Conservation (phyloP, 2,113 vertebrate genomes). For the Cryptotis parvus region DNA sequence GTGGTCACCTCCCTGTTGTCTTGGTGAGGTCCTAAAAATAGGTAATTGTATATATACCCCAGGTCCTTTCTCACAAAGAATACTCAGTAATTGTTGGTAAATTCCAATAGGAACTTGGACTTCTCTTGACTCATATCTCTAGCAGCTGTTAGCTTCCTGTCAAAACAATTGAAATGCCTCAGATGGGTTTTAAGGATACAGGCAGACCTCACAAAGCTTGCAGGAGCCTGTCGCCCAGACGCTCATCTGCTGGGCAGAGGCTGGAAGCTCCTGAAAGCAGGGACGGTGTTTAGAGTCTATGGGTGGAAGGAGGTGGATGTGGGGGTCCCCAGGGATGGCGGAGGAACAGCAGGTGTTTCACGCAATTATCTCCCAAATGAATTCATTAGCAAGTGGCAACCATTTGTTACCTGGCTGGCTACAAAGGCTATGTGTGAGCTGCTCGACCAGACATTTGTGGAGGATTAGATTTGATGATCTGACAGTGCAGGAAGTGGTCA, state of each 20-base stretch:
- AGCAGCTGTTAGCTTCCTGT: conserved; percentile 2
- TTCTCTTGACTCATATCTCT: neutral
- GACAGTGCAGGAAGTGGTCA: neutral
- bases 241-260: no score
- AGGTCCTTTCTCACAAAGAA: neutral
- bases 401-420: neutral
- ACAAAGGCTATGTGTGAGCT: neutral
- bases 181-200: neutral
- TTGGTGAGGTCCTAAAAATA: neutral
- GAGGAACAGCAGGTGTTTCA: neutral
- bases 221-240: neutral
- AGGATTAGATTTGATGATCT: neutral
- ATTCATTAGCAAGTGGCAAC: neutral
- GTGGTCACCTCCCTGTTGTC: neutral
- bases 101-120: neutral
- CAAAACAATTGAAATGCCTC: conserved; percentile 8
- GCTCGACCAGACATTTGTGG: neutral
- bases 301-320: no score
- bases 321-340: neutral
- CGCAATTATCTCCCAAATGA: neutral
- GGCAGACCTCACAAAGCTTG: neutral
- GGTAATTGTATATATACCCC: neutral
- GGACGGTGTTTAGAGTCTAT: neutral
- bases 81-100: neutral
- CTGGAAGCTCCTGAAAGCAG: neutral